phyloP scores from a whole-genome alignment of 2,113 vertebrate species.

The Nicator chloris region DNA sequence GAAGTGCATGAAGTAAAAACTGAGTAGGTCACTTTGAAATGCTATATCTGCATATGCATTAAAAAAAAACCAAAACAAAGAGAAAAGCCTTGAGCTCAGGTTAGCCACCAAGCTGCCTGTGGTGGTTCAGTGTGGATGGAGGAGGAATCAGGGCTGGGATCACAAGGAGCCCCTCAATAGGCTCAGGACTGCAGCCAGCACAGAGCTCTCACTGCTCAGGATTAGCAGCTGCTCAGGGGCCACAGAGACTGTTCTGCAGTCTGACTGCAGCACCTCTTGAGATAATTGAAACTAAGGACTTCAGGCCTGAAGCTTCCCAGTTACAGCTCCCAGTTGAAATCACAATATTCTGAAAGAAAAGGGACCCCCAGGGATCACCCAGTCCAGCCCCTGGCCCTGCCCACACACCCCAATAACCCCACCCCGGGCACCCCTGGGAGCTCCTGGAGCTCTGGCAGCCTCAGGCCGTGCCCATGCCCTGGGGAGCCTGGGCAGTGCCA shows the following conservation, averaged over 20 bases:
- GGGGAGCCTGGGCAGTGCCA: neutral
- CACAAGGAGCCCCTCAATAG: neutral
- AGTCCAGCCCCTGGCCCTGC: accelerated
- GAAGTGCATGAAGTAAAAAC: neutral
- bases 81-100: neutral
- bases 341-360: neutral
- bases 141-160: neutral
- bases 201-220: neutral
- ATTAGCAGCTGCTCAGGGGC: neutral
- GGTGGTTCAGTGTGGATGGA: neutral
- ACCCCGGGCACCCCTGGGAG: neutral
- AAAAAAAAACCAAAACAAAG: neutral
- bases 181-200: neutral
- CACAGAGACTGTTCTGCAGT: neutral
- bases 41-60: neutral
- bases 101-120: neutral
- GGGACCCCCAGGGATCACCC: accelerated
- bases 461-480: neutral
- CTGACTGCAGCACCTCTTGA: neutral
- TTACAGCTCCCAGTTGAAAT: neutral
- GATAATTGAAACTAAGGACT: neutral
- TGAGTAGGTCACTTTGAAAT: neutral
- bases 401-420: neutral
- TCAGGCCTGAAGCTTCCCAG: neutral
- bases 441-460: neutral